Conservation (phyloP, 2,888 invertebrate genomes). For the Pyrrhosoma nymphula region DNA sequence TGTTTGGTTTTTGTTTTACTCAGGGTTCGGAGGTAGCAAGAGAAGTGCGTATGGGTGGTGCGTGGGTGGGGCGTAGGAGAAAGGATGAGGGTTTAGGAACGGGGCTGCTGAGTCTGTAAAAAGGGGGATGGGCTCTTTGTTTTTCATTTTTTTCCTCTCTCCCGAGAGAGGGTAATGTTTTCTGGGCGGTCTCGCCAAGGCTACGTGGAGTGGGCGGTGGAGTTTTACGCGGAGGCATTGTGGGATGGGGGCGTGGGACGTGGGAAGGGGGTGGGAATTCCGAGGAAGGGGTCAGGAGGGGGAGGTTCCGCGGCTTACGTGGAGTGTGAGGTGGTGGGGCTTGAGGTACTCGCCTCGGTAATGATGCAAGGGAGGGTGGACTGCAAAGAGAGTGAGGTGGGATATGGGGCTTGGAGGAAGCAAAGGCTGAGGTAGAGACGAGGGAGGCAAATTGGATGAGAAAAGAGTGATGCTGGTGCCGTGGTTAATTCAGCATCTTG, state of each 20-base stretch:
- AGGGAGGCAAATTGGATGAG: not conserved
- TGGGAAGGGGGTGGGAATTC: not conserved
- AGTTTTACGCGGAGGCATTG: not conserved
- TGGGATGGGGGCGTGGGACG: not conserved
- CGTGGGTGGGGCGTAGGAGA: no score
- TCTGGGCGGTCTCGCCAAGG: not conserved
- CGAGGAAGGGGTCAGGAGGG: not conserved
- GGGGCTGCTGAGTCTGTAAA: no score
- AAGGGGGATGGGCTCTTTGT: no score
- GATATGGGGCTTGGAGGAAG: no score
- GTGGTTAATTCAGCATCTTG: no score
- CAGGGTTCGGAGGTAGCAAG: constrained; percentile 29
- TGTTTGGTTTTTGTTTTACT: constrained; percentile 35
- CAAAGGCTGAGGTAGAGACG: not conserved
- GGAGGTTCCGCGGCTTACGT: not conserved
- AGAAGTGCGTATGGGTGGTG: no score
- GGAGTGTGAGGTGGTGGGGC: not conserved
- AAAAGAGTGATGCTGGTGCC: not conserved
- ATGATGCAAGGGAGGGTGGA: not conserved
- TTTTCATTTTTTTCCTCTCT: no score
- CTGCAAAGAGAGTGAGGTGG: no score
- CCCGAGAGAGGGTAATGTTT: not conserved
- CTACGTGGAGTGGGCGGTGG: not conserved
- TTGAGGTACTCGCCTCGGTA: not conserved
- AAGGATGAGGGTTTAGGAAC: not conserved